Evolutionary conservation across 2,888 invertebrate genomes (phyloP), one percentile per base, ranked within the genome.

Genomic region (Spisula subtruncata): DNA sequence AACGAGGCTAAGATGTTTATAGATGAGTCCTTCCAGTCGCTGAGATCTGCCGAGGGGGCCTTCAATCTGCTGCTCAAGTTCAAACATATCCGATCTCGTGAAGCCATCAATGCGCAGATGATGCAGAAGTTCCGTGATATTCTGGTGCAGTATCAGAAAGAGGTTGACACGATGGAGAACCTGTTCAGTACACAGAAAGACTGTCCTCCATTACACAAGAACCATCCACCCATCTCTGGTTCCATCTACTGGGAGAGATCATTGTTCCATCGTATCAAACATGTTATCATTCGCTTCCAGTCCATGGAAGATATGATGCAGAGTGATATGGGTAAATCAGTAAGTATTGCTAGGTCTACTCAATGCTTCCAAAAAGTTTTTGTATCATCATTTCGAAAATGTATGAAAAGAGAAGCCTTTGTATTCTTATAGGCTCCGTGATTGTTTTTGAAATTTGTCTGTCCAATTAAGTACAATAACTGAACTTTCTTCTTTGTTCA

Each of bases 201-300:
- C 2, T 93, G 97, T 91, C 98, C 98, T 0, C 98, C 98, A 0
- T 96, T 98, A 54, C 97, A 98, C 41, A 97, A 98, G 88, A 98
- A 98, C 95, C 98, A 98, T 94, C 98, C 98, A 0, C 98, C 98
- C 0, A 97, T 98, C n/a, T 98, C 98, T 6, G 98, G 99, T 14
- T 97, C 98, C 29, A 98, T 99, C 92, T 98, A 98, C 96, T 99
- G 99, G 99, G 98, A 98, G 20, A 97, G 98, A 80, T 97, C 98
- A 86, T 97, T 99, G 29, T 98, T 98, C 95, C 97, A 98, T 93
- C 98, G 98, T 93, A 97, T 99, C 94, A 98, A 98, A 96, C 97
- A 97, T 92, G 98, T 98, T 0, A 98, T 98, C 41, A 97, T 98
- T 94, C 98, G 97, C 88, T 98, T 99, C 94, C 98, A 98, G 96